A percentile compares a stretch with the other conserved stretches of the same genome.
Evolutionary conservation across 2,888 invertebrate species (phyloP).

Genomic region (Halictus ligatus): DNA sequence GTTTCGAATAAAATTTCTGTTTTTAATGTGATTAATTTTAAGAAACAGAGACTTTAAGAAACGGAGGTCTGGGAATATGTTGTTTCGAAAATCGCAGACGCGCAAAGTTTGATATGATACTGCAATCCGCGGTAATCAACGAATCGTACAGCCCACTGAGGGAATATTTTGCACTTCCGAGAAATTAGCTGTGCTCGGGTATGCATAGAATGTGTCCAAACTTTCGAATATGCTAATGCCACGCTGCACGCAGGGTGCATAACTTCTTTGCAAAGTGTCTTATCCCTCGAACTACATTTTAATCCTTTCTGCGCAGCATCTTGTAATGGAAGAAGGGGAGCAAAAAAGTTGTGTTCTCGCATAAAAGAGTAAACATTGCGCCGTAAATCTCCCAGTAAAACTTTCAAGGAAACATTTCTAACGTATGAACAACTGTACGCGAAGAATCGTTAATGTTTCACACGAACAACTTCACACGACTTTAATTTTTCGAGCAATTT

Average conservation of each 20-base stretch:
- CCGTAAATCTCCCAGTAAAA: not conserved
- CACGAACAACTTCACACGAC: too few relatives aligned
- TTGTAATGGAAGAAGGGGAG: not conserved
- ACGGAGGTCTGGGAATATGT: not conserved
- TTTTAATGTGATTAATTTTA: not conserved
- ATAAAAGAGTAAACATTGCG: not conserved
- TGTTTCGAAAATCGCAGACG: not conserved
- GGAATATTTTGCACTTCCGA: not conserved
- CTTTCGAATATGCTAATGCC: not conserved
- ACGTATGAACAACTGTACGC: not conserved
- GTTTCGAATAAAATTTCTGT: too few relatives aligned
- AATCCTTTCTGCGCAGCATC: not conserved
- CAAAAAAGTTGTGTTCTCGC: not conserved
- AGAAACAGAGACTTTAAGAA: not conserved
- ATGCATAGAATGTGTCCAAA: conserved; percentile 1
- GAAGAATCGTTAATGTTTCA: not conserved
- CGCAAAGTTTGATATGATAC: not conserved
- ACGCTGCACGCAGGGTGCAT: not conserved
- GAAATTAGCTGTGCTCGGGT: not conserved
- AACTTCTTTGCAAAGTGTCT: conserved; percentile 2
- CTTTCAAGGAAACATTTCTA: too few relatives aligned
- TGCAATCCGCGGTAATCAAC: not conserved
- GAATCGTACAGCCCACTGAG: not conserved
- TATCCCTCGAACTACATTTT: not conserved
- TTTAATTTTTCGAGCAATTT: too few relatives aligned